Base-by-base conservation (phyloP, 2,797 vertebrate genomes). In the Karalla daura region DNA sequence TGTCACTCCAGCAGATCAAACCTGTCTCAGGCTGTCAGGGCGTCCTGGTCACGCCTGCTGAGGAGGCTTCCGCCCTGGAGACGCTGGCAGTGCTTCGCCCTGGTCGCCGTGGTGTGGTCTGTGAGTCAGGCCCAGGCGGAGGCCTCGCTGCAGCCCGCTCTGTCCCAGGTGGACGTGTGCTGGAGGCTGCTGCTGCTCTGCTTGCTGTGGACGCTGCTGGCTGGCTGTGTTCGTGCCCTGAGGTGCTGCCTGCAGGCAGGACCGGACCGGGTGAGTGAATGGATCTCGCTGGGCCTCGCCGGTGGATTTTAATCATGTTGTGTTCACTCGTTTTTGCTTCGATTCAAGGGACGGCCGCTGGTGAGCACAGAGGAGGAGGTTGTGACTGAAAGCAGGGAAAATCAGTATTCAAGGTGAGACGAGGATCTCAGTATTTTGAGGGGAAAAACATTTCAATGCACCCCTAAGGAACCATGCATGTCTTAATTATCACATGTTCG, bases 51-150 rank as follows among this genome's bases (percentile, higher is more conserved):
- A 12, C 50, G 28, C 33, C 7, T 32, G 18, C 20, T 35, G 11
- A 44, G 35, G 52, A 46, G 49, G 0, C 15, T 62, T 4, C 28
- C 1, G 3, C 44, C 28, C 11, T 77, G 60, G 37, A 68, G 5
- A 1, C 54, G 41, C 33, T 86, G 89, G 75, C 27, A 3, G 20
- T 62, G 70, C 15, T 54, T 91, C 1, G 66, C 61, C 36, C 40
- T 84, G 0, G 74, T 66, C 0, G 79, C 56, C 36, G 74, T 43
- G 14, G 43, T 92, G 77, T 92, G 86, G 89, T 78, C 79, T 0
- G 17, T 90, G 15, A 72, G 88, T 74, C 91, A 89, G 60, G 40
- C 74, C 74, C 91, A 90, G 60, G 40, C 74, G 78, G 91, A 92
- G 84, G 83, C 74, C n/a, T 84, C 76, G 20, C 40, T 70, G 33